Evolutionary conservation across 2,113 vertebrate genomes (phyloP).

Genomic region (Upupa epops): DNA sequence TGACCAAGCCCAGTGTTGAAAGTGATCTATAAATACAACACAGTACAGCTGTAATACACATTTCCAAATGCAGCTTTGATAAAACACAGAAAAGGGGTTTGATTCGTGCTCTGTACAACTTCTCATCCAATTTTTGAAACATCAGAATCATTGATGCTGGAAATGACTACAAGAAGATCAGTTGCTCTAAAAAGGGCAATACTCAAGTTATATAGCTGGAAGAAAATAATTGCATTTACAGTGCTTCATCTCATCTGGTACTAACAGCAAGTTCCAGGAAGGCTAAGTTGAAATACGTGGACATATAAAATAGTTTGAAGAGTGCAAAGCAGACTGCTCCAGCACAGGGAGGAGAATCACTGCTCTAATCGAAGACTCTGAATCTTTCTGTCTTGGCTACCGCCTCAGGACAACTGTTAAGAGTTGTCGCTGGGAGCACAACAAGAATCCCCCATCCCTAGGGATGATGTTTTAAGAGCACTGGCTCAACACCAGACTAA

Average conservation of each 20-base stretch:
- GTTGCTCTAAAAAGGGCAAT: background rate
- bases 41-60: background rate
- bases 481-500: background rate
- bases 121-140: background rate
- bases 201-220: background rate
- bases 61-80: background rate
- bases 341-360: background rate
- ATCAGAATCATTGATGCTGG: background rate
- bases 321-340: background rate
- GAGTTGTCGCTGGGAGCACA: background rate
- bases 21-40: conserved; percentile 83
- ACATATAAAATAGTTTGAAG: background rate
- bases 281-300: background rate
- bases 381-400: background rate
- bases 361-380: background rate
- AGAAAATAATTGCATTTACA: background rate
- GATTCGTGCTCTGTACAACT: background rate
- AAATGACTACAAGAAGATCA: background rate
- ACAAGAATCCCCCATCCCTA: background rate
- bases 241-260: background rate
- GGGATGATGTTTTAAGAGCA: background rate
- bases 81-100: background rate
- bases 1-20: conserved; percentile 94
- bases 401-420: background rate
- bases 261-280: background rate